These are phyloP conservation scores for Carposina sasakii DNA, from an alignment of 1,140 invertebrate species.

Conservation along the genomic window DNA sequence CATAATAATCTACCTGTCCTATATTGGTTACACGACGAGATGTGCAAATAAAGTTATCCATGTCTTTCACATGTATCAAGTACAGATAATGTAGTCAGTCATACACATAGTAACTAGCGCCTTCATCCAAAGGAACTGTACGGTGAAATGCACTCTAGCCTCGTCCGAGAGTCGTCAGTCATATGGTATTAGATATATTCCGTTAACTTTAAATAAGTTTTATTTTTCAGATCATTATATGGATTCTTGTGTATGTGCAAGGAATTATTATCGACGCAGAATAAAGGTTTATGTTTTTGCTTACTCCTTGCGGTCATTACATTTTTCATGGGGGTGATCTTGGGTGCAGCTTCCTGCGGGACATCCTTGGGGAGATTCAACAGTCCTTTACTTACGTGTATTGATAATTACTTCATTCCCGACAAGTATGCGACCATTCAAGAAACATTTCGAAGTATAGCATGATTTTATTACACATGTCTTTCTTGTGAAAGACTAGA, in stretches of 20 bases:
- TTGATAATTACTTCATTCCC: slow-evolving; percentile 47
- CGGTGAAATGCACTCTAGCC: too few relatives aligned
- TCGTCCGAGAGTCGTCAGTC: too few relatives aligned
- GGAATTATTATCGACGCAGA: slow-evolving; percentile 31
- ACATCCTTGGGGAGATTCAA: slow-evolving; percentile 44
- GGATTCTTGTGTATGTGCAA: slow-evolving; percentile 42
- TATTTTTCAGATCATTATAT: slow-evolving; percentile 45
- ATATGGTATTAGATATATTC: neutral
- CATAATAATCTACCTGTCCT: too few relatives aligned
- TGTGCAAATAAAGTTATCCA: too few relatives aligned
- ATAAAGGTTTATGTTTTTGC: slow-evolving; percentile 34
- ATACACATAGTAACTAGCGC: too few relatives aligned
- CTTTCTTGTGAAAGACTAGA: too few relatives aligned
- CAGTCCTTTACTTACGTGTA: slow-evolving; percentile 49
- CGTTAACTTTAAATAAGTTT: neutral
- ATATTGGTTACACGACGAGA: too few relatives aligned
- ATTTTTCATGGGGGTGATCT: slow-evolving; percentile 43
- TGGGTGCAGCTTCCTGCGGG: slow-evolving; percentile 51
- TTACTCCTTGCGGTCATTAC: slow-evolving; percentile 23
- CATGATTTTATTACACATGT: slow-evolving; percentile 14
- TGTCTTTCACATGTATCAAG: too few relatives aligned
- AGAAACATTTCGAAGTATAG: slow-evolving; percentile 29
- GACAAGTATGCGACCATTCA: slow-evolving; percentile 26
- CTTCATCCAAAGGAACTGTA: too few relatives aligned
- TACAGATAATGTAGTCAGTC: too few relatives aligned